Conservation (phyloP, 2,113 vertebrate genomes). For the Centropus bengalensis region DNA sequence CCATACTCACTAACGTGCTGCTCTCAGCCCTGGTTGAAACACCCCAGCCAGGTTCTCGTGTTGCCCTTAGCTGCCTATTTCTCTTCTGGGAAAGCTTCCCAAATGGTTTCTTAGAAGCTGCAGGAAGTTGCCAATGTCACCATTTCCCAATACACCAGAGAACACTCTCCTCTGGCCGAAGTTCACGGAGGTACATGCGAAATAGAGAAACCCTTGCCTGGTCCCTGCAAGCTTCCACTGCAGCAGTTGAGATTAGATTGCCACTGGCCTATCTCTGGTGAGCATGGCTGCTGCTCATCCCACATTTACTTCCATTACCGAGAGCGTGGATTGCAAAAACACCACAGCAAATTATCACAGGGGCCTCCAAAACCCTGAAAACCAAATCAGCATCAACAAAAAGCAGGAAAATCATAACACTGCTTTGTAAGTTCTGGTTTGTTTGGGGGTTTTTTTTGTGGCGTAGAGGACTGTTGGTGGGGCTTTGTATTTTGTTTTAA, state of each 20-base stretch:
- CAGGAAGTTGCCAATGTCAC: neutral
- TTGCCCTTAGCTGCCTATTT: neutral
- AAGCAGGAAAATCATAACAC: neutral
- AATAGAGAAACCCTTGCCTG: neutral
- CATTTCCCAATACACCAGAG: neutral
- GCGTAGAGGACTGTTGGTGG: neutral
- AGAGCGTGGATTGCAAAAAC: neutral
- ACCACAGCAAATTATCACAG: neutral
- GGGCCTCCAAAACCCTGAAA: neutral
- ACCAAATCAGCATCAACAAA: neutral
- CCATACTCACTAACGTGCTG: rapidly evolving
- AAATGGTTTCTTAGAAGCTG: neutral
- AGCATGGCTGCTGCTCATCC: neutral
- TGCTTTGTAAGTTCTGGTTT: neutral
- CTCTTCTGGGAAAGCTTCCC: neutral
- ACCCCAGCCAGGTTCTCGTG: neutral
- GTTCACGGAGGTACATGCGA: neutral
- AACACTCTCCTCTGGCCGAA: neutral
- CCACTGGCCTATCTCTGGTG: neutral
- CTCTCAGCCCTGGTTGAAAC: neutral
- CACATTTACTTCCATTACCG: neutral
- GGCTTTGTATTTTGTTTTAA: neutral
- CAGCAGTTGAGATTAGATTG: neutral
- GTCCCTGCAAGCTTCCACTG: neutral
- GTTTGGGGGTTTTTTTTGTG: neutral